Base-by-base conservation (phyloP, 2,113 vertebrate genomes). In the Vulpes ferrilata region DNA sequence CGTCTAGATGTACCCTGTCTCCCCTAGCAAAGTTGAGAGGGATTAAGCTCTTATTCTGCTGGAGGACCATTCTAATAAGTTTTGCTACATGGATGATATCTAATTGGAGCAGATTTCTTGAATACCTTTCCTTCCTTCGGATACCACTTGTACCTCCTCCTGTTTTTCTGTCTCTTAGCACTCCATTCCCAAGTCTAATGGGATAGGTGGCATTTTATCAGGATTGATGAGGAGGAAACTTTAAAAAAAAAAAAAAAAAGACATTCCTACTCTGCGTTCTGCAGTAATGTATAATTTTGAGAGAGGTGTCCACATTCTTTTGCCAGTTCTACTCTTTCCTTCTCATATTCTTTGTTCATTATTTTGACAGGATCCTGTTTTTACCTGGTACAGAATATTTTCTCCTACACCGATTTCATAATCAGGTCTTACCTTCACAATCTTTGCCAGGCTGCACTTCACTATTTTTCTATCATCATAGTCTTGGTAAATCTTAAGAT, bases 331-430 rank as follows among this genome's bases (percentile, higher is more conserved):
- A 16, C 7, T 83, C 57, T 82, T 92, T 73, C 51, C 48, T 79
- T 97, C 93, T 90, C 38, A 3, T 71, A 11, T 65, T 59, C 30
- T 84, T 81, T 73, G 64, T 38, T 22, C 57, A 13, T 43, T 32
- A 55, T 84, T 38, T 78, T 17, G 79, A 7, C 73, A 62, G 22
- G 51, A 27, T 93, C 93, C 89, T 96, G 38, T 57, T 97, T 96
- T 91, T 80, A 82, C 62, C 57, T 95, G 65, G 43, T 60, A 74
- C 86, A 97, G 96, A 93, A 60, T 94, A 82, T 95, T 97, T 95
- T 92, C 82, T 95, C 62, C 62, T 92, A 62, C 27, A 19, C 10
- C 73, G 57, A 97, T 95, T 95, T 93, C 43, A 85, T 65, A 96
- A 88, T 55, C n/a, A 90, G 13, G n/a, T 30, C 38, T 93, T 81